phyloP scores from a whole-genome alignment of 2,797 vertebrate species.

The Anguilla pacifica region DNA sequence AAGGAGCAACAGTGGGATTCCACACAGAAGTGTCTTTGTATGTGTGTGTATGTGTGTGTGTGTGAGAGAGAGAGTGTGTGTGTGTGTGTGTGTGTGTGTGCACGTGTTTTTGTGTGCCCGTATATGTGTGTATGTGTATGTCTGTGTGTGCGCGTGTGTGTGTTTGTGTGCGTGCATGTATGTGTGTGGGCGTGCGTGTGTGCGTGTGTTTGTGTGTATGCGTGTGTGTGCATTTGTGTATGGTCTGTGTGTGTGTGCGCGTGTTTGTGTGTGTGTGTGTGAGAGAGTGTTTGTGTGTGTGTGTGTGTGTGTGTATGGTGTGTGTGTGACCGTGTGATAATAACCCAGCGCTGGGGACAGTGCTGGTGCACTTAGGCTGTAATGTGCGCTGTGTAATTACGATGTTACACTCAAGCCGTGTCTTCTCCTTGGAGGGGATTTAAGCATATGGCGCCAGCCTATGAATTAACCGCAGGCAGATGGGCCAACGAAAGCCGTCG shows the following conservation, averaged over 20 bases:
- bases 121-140: too few species aligned
- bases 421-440: not conserved
- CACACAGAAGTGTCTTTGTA: not conserved
- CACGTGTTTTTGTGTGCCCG: too few species aligned
- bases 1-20: not conserved
- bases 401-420: not conserved
- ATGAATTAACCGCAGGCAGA: not conserved
- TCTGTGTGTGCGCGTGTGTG: too few species aligned
- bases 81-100: too few species aligned
- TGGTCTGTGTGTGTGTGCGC: too few species aligned
- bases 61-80: too few species aligned
- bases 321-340: not conserved
- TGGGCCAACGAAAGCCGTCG: not conserved
- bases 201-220: conserved; percentile 23
- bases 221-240: conserved; percentile 30
- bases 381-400: not conserved
- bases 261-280: too few species aligned
- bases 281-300: too few species aligned
- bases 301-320: too few species aligned
- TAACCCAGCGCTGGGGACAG: not conserved
- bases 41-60: too few species aligned
- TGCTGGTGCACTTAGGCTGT: not conserved
- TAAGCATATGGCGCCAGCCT: not conserved
- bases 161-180: too few species aligned
- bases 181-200: too few species aligned